Evolutionary conservation across 2,888 invertebrate species (phyloP).

Genomic region (Phaonia tiefii): DNA sequence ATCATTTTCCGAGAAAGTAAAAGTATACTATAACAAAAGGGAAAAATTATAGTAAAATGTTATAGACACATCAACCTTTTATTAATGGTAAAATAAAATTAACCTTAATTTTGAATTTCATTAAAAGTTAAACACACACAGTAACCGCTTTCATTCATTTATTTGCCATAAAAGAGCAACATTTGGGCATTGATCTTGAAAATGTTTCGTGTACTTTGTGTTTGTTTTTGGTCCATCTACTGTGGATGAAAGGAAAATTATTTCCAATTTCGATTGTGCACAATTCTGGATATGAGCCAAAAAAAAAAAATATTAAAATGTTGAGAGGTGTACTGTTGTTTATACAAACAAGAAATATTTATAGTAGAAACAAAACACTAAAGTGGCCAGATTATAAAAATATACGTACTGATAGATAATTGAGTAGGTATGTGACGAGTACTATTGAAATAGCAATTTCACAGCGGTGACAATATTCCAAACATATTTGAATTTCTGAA

Average conservation of each 20-base stretch:
- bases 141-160: too few species aligned
- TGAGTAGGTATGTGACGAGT: too few species aligned
- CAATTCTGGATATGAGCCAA: constrained; percentile 35
- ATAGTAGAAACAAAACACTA: not conserved
- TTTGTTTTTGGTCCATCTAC: not conserved
- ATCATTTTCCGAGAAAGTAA: not conserved
- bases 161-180: constrained; percentile 19
- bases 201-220: not conserved
- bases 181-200: constrained; percentile 42
- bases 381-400: not conserved
- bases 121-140: too few species aligned
- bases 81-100: too few species aligned
- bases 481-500: too few species aligned
- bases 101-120: too few species aligned
- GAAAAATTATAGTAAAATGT: too few species aligned
- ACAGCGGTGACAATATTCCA: too few species aligned
- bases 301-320: not conserved
- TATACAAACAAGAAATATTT: not conserved
- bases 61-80: too few species aligned
- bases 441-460: too few species aligned
- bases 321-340: not conserved
- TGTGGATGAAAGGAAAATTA: constrained; percentile 17
- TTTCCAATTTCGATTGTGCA: not conserved
- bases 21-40: not conserved
- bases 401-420: too few species aligned